Base-by-base conservation (phyloP, 1,140 invertebrate species). In the Lepidurus packardi region DNA sequence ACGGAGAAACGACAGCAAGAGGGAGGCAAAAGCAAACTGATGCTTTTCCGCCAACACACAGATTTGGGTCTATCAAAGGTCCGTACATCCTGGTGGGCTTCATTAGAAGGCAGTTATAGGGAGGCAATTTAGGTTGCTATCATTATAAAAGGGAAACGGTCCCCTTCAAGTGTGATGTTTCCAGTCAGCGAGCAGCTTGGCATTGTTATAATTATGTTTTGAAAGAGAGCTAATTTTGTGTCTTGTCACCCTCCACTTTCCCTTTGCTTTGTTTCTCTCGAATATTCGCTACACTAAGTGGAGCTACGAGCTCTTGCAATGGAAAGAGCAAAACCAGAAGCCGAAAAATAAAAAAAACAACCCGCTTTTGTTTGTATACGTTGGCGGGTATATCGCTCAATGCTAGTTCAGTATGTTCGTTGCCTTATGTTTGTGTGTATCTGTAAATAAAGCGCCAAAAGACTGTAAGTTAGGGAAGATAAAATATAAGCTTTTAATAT, bases 51-150 rank as follows among this genome's bases (percentile, higher is more conserved):
- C 13, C 53, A 65, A 21, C 53, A 65, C 21, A 65, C 53, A 65
- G 53, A 65, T 65, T 65, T 13, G 53, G 13, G 53, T 65, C 53
- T 65, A 65, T 65, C 53, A 7, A 9, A 16, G 13, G n/a, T 21
- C 53, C 53, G 16, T 13, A 65, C 53, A 65, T 65, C 53, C 53
- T 65, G 53, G 53, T 65, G 53, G 53, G 53, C 8, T 65, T 65
- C 53, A 65, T 65, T 65, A 65, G 21, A 65, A 65, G 53, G 53
- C 53, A 4, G 8, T 65, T 65, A 65, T 21, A n/a, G 13, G 53
- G 53, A 21, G 53, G n/a, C 21, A 21, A 21, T 65, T 65, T 65
- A 34, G 3, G 34, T 16, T 65, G 9, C 16, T 65, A 65, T 65
- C 53, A n/a, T 65, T 65, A 21, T 21, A 5, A 21, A 21, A 65